A percentile compares a stretch with the other conserved stretches of the same genome.
Conservation (phyloP, 1,140 invertebrate genomes). For the Caenorhabditis latens region DNA sequence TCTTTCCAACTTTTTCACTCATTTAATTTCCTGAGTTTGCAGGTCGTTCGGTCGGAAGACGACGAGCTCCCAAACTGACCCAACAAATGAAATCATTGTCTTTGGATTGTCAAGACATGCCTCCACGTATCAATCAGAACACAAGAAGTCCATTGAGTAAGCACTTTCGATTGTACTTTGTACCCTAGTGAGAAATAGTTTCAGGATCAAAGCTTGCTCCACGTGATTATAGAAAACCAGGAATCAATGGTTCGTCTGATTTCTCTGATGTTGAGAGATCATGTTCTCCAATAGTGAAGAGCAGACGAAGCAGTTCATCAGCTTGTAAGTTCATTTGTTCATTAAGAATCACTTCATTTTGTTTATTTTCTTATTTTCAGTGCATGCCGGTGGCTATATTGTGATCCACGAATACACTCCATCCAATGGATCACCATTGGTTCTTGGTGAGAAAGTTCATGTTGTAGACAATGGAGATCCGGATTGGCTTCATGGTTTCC, state of each 20-base stretch:
- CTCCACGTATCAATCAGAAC: conserved; percentile 70
- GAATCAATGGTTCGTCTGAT: conserved; percentile 57
- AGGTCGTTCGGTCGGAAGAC: conserved; percentile 64
- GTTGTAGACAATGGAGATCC: conserved; percentile 77
- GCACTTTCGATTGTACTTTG: neutral
- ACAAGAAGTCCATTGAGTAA: conserved; percentile 58
- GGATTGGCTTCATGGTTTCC: conserved; percentile 77
- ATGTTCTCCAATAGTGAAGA: conserved; percentile 55
- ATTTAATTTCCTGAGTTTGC: conserved; percentile 36
- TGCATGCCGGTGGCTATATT: conserved; percentile 65
- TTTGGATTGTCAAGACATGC: conserved; percentile 77
- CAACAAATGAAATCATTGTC: conserved; percentile 78
- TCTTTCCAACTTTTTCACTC: neutral
- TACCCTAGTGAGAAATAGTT: conserved; percentile 9
- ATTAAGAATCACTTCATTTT: conserved; percentile 7
- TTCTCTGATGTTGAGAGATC: conserved; percentile 60
- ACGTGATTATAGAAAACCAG: conserved; percentile 32
- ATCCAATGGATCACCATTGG: conserved; percentile 62
- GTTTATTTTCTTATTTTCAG: conserved; percentile 57
- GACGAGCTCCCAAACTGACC: conserved; percentile 74
- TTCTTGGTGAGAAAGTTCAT: conserved; percentile 72
- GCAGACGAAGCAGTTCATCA: conserved; percentile 55
- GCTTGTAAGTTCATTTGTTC: neutral
- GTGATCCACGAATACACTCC: conserved; percentile 74
- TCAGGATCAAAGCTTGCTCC: conserved; percentile 49